phyloP scores from a whole-genome alignment of 2,113 vertebrate species.

The Naja naja region DNA sequence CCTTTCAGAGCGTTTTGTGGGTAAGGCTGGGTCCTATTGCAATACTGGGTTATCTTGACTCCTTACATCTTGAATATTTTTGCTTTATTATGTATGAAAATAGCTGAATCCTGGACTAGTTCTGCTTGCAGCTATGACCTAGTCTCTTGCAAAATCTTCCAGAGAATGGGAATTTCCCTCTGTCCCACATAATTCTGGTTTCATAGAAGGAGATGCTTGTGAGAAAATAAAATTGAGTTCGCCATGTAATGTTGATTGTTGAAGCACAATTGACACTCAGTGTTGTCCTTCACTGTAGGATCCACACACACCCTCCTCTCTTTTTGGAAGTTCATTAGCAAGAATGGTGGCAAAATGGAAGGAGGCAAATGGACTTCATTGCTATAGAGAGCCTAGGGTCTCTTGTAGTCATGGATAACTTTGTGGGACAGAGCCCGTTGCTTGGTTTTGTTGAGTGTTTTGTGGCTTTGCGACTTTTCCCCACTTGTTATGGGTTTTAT shows the following conservation, averaged over 20 bases:
- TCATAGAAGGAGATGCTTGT: neutral
- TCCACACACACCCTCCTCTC: neutral
- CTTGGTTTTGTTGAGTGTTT: neutral
- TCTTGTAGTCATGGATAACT: neutral
- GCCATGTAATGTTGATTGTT: neutral
- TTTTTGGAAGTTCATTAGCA: neutral
- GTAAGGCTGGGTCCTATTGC: neutral
- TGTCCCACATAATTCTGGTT: neutral
- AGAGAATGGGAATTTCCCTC: neutral
- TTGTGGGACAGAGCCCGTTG: neutral
- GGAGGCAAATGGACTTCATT: neutral
- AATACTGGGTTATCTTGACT: conserved; percentile 19
- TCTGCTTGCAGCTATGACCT: neutral
- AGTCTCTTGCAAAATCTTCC: neutral
- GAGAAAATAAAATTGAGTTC: neutral
- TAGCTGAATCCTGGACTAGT: neutral
- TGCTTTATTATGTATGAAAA: neutral
- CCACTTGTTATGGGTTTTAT: neutral
- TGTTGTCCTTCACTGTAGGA: neutral
- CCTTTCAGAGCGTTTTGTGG: neutral
- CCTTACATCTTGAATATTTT: neutral
- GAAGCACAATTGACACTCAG: neutral
- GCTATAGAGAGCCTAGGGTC: neutral
- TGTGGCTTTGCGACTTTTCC: neutral
- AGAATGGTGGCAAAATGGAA: neutral